A percentile compares a stretch with the other conserved stretches of the same genome.
Conservation (phyloP, 2,797 vertebrate species). For the Chromobotia macracanthus region DNA sequence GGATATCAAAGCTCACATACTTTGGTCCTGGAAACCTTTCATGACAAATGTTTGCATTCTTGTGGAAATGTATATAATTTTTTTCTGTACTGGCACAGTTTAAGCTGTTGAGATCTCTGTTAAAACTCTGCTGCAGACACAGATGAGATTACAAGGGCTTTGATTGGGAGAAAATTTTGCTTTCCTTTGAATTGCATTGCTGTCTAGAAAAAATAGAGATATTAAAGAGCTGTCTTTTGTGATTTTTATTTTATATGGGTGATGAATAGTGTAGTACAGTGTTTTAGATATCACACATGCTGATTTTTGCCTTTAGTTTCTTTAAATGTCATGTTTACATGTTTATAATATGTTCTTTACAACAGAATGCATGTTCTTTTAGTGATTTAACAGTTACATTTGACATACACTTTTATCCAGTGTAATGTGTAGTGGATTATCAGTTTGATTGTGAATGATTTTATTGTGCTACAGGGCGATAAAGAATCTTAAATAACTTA, state of each 20-base stretch:
- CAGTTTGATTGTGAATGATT: too few relatives aligned
- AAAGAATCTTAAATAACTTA: slow-evolving; percentile 2
- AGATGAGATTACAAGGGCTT: too few relatives aligned
- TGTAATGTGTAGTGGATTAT: too few relatives aligned
- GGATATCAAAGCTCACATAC: not conserved
- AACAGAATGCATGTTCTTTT: not conserved
- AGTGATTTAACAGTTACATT: too few relatives aligned
- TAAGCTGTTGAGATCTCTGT: not conserved
- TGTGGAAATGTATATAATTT: not conserved
- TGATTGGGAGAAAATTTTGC: too few relatives aligned
- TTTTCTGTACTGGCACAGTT: not conserved
- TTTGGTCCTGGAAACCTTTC: not conserved
- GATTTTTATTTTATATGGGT: not conserved
- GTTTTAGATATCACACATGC: too few relatives aligned
- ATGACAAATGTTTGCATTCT: not conserved
- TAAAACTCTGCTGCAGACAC: too few relatives aligned
- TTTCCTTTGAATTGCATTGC: too few relatives aligned
- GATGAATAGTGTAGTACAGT: not conserved
- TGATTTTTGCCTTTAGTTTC: not conserved
- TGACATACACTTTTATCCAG: too few relatives aligned
- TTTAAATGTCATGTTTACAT: slow-evolving; percentile 19
- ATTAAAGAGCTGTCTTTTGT: too few relatives aligned
- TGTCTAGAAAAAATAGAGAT: too few relatives aligned
- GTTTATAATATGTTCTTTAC: not conserved
- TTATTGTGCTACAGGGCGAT: not conserved